Base-by-base conservation (phyloP, 2,113 vertebrate genomes). In the Aldabrachelys gigantea region DNA sequence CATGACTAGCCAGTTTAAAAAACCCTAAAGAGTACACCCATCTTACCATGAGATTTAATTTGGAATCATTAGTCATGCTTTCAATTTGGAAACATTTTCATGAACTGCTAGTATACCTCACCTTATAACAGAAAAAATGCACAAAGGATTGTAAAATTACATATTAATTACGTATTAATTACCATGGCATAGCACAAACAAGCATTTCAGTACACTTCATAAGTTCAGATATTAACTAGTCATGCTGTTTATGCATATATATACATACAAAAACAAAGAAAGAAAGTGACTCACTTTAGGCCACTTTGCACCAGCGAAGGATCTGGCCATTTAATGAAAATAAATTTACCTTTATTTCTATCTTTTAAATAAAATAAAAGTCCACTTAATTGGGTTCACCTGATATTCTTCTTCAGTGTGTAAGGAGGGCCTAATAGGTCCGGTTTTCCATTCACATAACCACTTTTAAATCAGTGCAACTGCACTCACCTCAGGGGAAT, bases 401-500 rank as follows among this genome's bases (percentile, higher is more conserved):
- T 83, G 82, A 89, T 80, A 2, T 0, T 91, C 91, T 89, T 89
- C 1, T 2, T 11, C 80, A 7, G 2, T 89, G 80, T 72, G 87
- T 47, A 31, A 78, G 57, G n/a, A 65, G 59, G 25, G 9, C 5
- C 84, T 17, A 90, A 83, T 38, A 81, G n/a, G 3, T 6, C 5
- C 4, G 89, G 65, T 59, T 10, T 8, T 0, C 0, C 31, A 69
- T 94, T 89, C 56, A 44, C 76, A 53, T 57, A 14, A 19, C 91
- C 92, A 79, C 2, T 87, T 92, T 89, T 80, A 82, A 27, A 25
- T 13, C 83, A 65, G 86, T 47, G 49, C 16, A 35, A 84, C 44
- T 80, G 69, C 38, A 84, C 69, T 92, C 80, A 24, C 56, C 94
- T 96, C 44, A 50, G 89, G 56, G 91, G 92, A 95, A 62, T 89